These are phyloP conservation scores for Hyles vespertilio DNA, from an alignment of 1,140 invertebrate genomes.

Conservation along the genomic window DNA sequence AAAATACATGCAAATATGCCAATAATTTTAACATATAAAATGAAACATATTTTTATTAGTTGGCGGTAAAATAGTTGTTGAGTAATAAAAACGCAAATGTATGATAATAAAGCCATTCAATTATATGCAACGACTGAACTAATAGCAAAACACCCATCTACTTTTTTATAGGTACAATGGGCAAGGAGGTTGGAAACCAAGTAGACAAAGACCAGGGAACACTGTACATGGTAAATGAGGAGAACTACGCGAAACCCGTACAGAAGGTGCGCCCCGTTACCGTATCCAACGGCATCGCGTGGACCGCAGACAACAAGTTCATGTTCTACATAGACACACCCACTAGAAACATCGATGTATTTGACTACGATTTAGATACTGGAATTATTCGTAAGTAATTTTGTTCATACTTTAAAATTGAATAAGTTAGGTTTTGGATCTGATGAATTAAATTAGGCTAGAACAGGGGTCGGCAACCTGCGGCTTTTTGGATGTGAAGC, in stretches of 20 bases:
- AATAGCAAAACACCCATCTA: neutral
- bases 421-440: too few relatives aligned
- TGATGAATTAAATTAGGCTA: too few relatives aligned
- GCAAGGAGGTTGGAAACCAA: constrained; percentile 44
- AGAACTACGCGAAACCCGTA: constrained; percentile 45
- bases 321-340: constrained; percentile 89
- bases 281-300: constrained; percentile 90
- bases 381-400: constrained; percentile 80
- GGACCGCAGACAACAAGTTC: constrained; percentile 83
- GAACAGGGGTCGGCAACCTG: too few relatives aligned
- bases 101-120: too few relatives aligned
- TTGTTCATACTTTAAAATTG: too few relatives aligned
- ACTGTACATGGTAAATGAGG: constrained; percentile 54
- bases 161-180: constrained; percentile 62
- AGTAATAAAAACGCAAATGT: too few relatives aligned
- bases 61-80: too few relatives aligned
- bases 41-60: too few relatives aligned
- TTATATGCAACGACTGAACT: too few relatives aligned
- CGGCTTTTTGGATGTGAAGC: too few relatives aligned
- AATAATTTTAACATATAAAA: too few relatives aligned
- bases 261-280: constrained; percentile 57
- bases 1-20: too few relatives aligned
- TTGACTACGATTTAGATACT: constrained; percentile 82
- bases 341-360: constrained; percentile 81
- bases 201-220: constrained; percentile 55